Evolutionary conservation across 2,113 vertebrate genomes (phyloP), one percentile per base, ranked within the genome.

Genomic region (Scopus umbretta): DNA sequence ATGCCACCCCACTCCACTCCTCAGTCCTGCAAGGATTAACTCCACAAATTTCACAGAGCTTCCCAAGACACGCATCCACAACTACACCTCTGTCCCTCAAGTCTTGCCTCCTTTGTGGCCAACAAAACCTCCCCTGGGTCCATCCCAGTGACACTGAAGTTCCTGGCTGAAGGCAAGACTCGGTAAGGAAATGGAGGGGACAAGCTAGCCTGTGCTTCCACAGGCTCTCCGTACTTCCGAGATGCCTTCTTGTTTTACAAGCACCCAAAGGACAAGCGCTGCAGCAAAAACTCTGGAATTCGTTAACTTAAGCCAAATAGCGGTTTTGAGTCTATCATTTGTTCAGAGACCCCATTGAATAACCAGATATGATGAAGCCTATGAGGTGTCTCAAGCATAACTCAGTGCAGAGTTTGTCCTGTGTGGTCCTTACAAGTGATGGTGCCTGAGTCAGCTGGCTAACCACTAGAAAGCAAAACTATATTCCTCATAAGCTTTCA

Each of bases 401-500:
- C 29, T 90, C 4, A 8, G 21, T 20, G 22, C 84, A 80, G 50
- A 71, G 34, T 85, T 89, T 84, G 36, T 61, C 59, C 61, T 81
- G 34, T 75, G 86, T 62, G 78, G 91, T 95, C 89, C 62, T 88
- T 66, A 74, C 10, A 81, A 94, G 59, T 30, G 40, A 67, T 52
- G 70, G 63, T 1, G 1, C 23, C 40, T 61, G 32, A 96, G 50
- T 90, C 74, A 85, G 58, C 85, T 88, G 79, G 58, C 30, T 95
- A 91, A 95, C 96, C 70, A 88, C 90, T 94, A 96, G 62, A 96
- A 94, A 93, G 93, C 43, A 90, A 96, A 91, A 61, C 38, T 52
- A 61, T 87, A 61, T 27, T 75, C 56, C 14, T 87, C 20, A 3
- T 91, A 85, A 80, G 78, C 42, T 94, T 95, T 87, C 92, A 92